A percentile compares a stretch with the other conserved stretches of the same genome.
Evolutionary conservation across 2,113 vertebrate species (phyloP).

Genomic region (Osmerus eperlanus): DNA sequence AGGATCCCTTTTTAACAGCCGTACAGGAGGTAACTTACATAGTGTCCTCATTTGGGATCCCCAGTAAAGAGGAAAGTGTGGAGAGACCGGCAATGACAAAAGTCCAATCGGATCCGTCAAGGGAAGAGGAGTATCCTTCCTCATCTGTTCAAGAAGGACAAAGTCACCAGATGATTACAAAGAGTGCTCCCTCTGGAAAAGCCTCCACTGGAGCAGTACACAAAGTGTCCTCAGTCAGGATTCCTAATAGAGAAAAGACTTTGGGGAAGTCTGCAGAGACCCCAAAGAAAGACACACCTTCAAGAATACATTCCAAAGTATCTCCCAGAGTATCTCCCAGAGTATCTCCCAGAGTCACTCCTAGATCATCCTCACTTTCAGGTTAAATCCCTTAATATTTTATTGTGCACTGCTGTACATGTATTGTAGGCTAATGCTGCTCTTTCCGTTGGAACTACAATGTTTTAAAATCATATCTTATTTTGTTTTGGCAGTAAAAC

Average conservation of each 20-base stretch:
- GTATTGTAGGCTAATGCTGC: too few relatives aligned
- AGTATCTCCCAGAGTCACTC: too few relatives aligned
- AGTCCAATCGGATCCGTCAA: background rate
- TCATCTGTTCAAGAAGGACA: background rate
- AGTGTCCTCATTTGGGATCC: slow-evolving; percentile 2
- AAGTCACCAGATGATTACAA: background rate
- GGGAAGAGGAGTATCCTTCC: background rate
- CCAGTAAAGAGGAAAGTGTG: slow-evolving; percentile 1
- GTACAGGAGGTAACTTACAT: background rate
- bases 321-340: too few relatives aligned
- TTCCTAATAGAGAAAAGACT: background rate
- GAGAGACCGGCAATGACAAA: background rate
- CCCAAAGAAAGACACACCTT: background rate
- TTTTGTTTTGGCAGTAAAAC: too few relatives aligned
- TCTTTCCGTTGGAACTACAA: too few relatives aligned
- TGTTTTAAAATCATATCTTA: too few relatives aligned
- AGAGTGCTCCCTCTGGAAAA: background rate
- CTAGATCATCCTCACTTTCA: too few relatives aligned
- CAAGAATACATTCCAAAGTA: background rate
- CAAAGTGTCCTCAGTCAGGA: background rate
- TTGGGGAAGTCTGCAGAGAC: background rate
- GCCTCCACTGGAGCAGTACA: background rate
- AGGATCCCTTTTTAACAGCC: background rate
- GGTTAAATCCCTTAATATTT: too few relatives aligned
- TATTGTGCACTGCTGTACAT: too few relatives aligned